phyloP scores from a whole-genome alignment of 2,888 invertebrate genomes.

The Halocaridina rubra region DNA sequence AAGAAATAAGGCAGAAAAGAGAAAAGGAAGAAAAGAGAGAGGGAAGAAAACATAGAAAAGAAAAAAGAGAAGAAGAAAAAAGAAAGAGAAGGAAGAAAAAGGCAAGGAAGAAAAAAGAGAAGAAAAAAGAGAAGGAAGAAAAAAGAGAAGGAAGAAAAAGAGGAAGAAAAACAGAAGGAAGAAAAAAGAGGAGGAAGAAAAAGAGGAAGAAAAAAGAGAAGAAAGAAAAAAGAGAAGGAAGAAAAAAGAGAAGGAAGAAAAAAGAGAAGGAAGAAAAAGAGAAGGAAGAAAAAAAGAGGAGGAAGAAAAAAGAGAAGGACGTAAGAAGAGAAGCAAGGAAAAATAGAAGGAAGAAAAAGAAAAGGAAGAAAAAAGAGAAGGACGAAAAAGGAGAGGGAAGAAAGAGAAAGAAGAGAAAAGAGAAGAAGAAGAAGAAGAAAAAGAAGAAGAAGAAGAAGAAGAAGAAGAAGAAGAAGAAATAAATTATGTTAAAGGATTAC shows the following conservation, averaged over 20 bases:
- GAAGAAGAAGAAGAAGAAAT: not conserved
- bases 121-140: not conserved
- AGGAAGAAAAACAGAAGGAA: not conserved
- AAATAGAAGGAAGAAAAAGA: not conserved
- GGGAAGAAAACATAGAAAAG: not conserved
- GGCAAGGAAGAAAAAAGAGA: not conserved
- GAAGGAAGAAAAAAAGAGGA: not conserved
- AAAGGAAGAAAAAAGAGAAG: not conserved
- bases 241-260: not conserved
- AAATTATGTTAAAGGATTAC: too few species aligned
- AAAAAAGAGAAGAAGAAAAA: not conserved
- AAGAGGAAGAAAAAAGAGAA: not conserved
- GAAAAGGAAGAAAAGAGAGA: not conserved
- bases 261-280: not conserved
- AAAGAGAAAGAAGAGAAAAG: not conserved
- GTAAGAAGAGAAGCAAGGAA: not conserved
- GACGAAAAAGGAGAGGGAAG: not conserved
- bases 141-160: not conserved
- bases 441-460: not conserved
- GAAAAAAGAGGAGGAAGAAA: not conserved
- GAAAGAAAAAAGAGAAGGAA: not conserved
- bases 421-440: not conserved
- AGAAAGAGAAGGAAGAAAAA: not conserved
- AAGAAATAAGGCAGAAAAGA: not conserved
- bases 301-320: not conserved